Base-by-base conservation (phyloP, 1,140 invertebrate genomes). In the Caerostris extrusa region DNA sequence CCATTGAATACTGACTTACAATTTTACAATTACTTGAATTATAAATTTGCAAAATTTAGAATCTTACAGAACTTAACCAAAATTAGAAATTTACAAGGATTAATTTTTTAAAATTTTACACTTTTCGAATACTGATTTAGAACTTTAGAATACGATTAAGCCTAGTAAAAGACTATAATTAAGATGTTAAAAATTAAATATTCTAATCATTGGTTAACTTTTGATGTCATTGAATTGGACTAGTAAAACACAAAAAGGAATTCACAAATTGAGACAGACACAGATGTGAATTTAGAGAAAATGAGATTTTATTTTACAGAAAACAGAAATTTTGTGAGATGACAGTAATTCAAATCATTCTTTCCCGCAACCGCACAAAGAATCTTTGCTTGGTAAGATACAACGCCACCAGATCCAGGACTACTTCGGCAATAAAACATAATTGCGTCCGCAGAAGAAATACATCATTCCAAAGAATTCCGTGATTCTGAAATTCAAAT, bases 231-330 rank as follows among this genome's bases (percentile, higher is more conserved):
- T 64, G 10, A 64, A 64, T 64, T 8, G 4, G 7, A 64, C 17
- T 14, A 10, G 12, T 14, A 64, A 1, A 17, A 17, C 12, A 64
- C 4, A 14, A 77, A 77, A 71, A 14, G 14, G 50, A 50, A 5
- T 10, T 19, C 19, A 77, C 50, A 5, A 77, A 77, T 50, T 77
- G 71, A 77, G 12, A 12, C 50, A 53, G 5, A 77, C 71, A 77
- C 3, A 12, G 12, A 61, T 61, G 17, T 19, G 14, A 50, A 57
- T 34, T 87, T 87, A 61, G 61, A 87, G 85, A 87, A 87, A 61
- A 87, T 50, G 58, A 64, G 85, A 87, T 10, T 87, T 87, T 87
- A 87, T 87, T 87, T n/a, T 87, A 87, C 85, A 87, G 85, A 87
- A 64, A 61, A 87, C 12, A 87, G 85, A 87, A 87, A 60, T 61